These are phyloP conservation scores for Ptychadena robeensis DNA, from an alignment of 2,797 vertebrate species.

Conservation along the genomic window DNA sequence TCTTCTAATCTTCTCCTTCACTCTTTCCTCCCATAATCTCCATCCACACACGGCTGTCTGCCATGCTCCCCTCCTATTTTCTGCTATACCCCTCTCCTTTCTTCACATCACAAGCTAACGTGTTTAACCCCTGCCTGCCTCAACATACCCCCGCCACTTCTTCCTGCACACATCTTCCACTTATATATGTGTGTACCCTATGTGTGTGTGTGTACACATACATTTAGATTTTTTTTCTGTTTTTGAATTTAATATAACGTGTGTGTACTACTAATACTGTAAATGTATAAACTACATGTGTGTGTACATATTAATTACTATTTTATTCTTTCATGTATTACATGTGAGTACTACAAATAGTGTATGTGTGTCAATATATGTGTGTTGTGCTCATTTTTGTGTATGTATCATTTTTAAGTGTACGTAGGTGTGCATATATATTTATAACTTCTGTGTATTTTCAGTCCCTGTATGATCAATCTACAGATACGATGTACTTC, in stretches of 20 bases:
- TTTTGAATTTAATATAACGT: background rate
- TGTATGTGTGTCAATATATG: too few species aligned
- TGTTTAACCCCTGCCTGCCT: conserved; percentile 30
- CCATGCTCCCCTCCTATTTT: conserved; percentile 21
- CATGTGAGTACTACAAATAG: too few species aligned
- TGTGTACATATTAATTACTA: background rate
- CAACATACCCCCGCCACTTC: background rate
- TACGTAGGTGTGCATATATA: too few species aligned
- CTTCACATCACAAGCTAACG: background rate
- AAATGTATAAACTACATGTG: background rate
- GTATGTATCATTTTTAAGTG: too few species aligned
- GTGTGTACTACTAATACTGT: background rate
- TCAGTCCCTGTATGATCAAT: too few species aligned
- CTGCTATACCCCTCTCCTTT: conserved; percentile 4
- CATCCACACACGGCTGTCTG: conserved; percentile 36
- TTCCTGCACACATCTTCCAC: background rate
- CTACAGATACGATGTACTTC: too few species aligned
- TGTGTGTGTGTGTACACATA: too few species aligned
- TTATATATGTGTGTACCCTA: background rate
- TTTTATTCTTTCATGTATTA: too few species aligned
- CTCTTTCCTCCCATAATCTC: conserved; percentile 33
- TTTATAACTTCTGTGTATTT: too few species aligned
- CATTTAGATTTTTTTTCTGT: too few species aligned
- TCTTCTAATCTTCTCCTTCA: conserved; percentile 38
- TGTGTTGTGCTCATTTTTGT: too few species aligned